These are phyloP conservation scores for Channa striata DNA, from an alignment of 2,797 vertebrate genomes.

Conservation along the genomic window DNA sequence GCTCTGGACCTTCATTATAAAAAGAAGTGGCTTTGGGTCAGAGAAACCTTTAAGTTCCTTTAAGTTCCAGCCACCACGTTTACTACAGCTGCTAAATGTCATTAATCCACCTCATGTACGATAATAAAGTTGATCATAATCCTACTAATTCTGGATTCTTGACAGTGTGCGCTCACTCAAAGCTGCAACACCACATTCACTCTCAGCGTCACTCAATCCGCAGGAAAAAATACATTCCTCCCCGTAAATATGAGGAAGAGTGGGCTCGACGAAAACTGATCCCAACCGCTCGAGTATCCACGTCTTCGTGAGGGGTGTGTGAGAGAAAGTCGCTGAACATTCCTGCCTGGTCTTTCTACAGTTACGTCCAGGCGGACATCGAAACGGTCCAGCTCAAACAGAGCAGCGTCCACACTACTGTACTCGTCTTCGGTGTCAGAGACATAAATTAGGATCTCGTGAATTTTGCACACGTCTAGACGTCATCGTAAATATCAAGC, in stretches of 20 bases:
- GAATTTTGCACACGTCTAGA: slow-evolving; percentile 23
- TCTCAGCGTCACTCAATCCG: not conserved
- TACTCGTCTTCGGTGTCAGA: not conserved
- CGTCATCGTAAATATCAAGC: slow-evolving; percentile 3
- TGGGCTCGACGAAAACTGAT: slow-evolving; percentile 48
- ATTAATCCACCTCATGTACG: too few species aligned
- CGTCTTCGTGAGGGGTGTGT: slow-evolving; percentile 28
- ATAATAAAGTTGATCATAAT: too few species aligned
- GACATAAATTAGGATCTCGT: not conserved
- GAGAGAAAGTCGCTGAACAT: not conserved
- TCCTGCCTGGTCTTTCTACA: not conserved
- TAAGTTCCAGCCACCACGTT: too few species aligned
- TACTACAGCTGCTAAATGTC: too few species aligned
- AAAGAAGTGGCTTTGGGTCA: too few species aligned
- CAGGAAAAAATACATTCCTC: slow-evolving; percentile 4
- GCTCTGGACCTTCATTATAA: too few species aligned
- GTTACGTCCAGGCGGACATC: not conserved
- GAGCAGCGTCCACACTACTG: not conserved
- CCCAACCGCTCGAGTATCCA: slow-evolving; percentile 9
- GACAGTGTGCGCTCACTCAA: not conserved
- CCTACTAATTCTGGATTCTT: too few species aligned
- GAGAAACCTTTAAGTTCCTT: too few species aligned
- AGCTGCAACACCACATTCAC: not conserved
- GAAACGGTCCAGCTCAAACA: too few species aligned
- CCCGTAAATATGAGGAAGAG: slow-evolving; percentile 1